Base-by-base conservation (phyloP, 2,113 vertebrate species). In the Neomonachus schauinslandi region DNA sequence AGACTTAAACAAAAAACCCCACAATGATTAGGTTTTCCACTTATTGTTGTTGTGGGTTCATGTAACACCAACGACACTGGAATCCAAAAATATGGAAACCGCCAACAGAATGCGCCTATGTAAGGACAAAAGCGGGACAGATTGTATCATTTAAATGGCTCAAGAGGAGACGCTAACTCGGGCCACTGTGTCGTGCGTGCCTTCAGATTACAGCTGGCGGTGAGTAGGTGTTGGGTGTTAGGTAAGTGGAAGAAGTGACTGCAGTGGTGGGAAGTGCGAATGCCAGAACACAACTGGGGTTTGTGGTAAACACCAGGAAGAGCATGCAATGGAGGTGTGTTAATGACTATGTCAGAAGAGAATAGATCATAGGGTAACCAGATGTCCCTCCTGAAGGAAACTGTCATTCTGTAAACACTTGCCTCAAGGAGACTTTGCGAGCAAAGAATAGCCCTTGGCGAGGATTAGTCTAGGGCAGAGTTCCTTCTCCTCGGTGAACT, bases 291-390 rank as follows among this genome's bases (percentile, higher is more conserved):
- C 72, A 80, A 33, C 51, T 77, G 94, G 2, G 77, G 77, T 95
- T 95, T 98, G 89, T 21, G 93, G 93, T 89, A 61, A 96, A 96
- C 53, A 92, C 88, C 67, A 97, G 90, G 88, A 63, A 94, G 26
- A 74, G 74, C 39, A 13, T 57, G 61, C 51, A n/a, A 74, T n/a
- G 76, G 74, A 42, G 51, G 26, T 15, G 46, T 89, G 81, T 63
- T 82, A 89, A 49, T 83, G 46, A 83, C 16, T 77, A 3, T 16
- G 36, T 74, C 67, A 80, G 82, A 72, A 69, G 1, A 86, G 57
- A 87, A 39, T 5, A 36, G 46, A 92, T 92, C 28, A 19, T 4
- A 93, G 85, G 72, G 61, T 93, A 39, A 86, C 77, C 91, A 96
- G 71, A 72, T 94, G 59, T 88, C 63, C 63, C 21, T 89, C 51